phyloP scores from a whole-genome alignment of 1,140 invertebrate species.

The Caenorhabditis inopinata region DNA sequence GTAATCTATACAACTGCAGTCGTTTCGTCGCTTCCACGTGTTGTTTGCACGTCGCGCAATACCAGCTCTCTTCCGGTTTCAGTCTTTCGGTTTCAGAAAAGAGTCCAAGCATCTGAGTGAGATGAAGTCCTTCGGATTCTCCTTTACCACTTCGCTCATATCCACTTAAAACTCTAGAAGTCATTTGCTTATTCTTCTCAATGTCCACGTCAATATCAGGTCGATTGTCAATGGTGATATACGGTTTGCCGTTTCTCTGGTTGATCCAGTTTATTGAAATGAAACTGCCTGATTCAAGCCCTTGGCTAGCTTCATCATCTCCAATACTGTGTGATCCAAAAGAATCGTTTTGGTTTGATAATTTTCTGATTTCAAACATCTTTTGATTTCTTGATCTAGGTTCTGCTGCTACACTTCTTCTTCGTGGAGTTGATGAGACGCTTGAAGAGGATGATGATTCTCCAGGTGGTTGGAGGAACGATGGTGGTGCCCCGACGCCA shows the following conservation, averaged over 20 bases:
- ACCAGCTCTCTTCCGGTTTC: conserved; percentile 70
- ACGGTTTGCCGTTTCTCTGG: conserved; percentile 45
- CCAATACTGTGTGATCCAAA: conserved; percentile 2
- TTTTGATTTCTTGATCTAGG: not conserved
- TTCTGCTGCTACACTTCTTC: conserved; percentile 27
- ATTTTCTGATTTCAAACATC: conserved; percentile 12
- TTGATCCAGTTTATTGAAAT: conserved; percentile 49
- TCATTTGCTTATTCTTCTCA: conserved; percentile 18
- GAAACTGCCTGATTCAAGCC: not conserved
- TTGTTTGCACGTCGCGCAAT: conserved; percentile 67
- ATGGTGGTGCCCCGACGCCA: conserved; percentile 32
- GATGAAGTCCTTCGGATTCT: conserved; percentile 68
- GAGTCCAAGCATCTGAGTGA: conserved; percentile 68
- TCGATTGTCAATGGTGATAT: conserved; percentile 44
- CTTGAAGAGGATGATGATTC: not conserved
- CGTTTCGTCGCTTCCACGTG: conserved; percentile 69
- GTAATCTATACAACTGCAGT: conserved; percentile 68
- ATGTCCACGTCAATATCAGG: conserved; percentile 36
- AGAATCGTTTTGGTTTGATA: not conserved
- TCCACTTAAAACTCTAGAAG: not conserved
- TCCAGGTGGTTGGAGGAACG: conserved; percentile 27
- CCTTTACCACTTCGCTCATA: conserved; percentile 38
- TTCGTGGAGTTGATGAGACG: conserved; percentile 19
- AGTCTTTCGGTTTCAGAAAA: conserved; percentile 71
- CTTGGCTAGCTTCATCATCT: not conserved